These are phyloP conservation scores for Brachionus sp. DNA, from an alignment of 1,140 invertebrate genomes.

Conservation along the genomic window DNA sequence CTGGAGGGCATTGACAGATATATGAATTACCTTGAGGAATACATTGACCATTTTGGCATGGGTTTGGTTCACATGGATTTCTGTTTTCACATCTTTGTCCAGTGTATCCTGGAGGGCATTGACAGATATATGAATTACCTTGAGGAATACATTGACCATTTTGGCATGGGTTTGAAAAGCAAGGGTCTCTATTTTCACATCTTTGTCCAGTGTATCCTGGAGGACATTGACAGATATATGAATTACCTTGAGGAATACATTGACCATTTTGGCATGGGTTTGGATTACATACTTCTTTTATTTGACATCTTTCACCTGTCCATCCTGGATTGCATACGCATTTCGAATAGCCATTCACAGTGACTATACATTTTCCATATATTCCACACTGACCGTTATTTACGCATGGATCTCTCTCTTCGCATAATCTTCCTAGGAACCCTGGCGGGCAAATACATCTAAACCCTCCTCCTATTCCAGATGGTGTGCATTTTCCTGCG, in stretches of 20 bases:
- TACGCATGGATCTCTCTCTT: slow-evolving; percentile 19
- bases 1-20: slow-evolving; percentile 43
- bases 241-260: background rate
- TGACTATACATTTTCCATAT: slow-evolving; percentile 27
- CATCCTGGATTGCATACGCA: slow-evolving; percentile 43
- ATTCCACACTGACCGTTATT: slow-evolving; percentile 26
- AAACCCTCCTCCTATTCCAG: slow-evolving; percentile 49
- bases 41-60: slow-evolving; percentile 48
- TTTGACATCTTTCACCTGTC: slow-evolving; percentile 49
- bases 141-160: slow-evolving; percentile 46
- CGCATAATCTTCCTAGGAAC: slow-evolving; percentile 47
- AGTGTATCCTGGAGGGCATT: slow-evolving; percentile 40
- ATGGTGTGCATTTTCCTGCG: slow-evolving; percentile 50
- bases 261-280: slow-evolving; percentile 46
- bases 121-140: slow-evolving; percentile 62
- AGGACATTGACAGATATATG: slow-evolving; percentile 32
- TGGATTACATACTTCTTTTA: slow-evolving; percentile 4
- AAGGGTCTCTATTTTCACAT: slow-evolving; percentile 44
- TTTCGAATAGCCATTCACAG: background rate
- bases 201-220: slow-evolving; percentile 24
- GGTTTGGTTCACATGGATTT: slow-evolving; percentile 23
- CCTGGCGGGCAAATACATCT: slow-evolving; percentile 53
- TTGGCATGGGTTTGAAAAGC: slow-evolving; percentile 46
- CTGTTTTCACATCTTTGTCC: slow-evolving; percentile 39
- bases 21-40: background rate